Base-by-base conservation (phyloP, 2,888 invertebrate species). In the Griposia aprilina region DNA sequence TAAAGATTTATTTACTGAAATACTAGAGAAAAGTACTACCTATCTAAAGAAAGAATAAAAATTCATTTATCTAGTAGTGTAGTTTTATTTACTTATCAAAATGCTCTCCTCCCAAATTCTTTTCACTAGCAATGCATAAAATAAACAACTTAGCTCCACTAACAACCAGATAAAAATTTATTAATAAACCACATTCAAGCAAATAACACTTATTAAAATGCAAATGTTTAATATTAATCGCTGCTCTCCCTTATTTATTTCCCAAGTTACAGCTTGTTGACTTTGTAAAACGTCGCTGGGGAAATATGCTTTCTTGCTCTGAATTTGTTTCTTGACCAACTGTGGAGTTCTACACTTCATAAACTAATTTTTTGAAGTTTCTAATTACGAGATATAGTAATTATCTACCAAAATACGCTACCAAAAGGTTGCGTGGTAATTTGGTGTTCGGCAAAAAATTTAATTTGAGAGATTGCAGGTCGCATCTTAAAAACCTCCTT, bases 231-330 rank as follows among this genome's bases (percentile, higher is more conserved):
- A 92, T 94, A 95, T 95, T 95, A 95, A 96, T 95, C 93, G 93
- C 91, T 91, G 90, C 90, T 93, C 93, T 93, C 91, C 91, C 91
- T 93, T 92, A 94, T 94, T 94, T 95, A 96, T 96, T 95, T 95
- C 95, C 95, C 95, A 93, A 93, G 96, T 94, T 94, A 94, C 95
- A 95, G 92, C 93, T 96, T 95, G 96, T 95, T 96, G 95, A 95
- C 95, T 95, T 94, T 94, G 93, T 95, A 95, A 96, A 95, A 93
- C 94, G 94, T 92, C 96, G 84, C 95, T 86, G 75, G 96, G 96
- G 96, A 96, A 96, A 96, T 96, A 96, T 92, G 92, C 93, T 94
- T 94, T 93, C 94, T 93, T 94, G 90, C 91, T 91, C 88, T 91
- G 92, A 94, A 94, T 95, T 95, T 93, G 92, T 94, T 93, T 91